phyloP scores from a whole-genome alignment of 2,113 vertebrate species.

The Prinia subflava region DNA sequence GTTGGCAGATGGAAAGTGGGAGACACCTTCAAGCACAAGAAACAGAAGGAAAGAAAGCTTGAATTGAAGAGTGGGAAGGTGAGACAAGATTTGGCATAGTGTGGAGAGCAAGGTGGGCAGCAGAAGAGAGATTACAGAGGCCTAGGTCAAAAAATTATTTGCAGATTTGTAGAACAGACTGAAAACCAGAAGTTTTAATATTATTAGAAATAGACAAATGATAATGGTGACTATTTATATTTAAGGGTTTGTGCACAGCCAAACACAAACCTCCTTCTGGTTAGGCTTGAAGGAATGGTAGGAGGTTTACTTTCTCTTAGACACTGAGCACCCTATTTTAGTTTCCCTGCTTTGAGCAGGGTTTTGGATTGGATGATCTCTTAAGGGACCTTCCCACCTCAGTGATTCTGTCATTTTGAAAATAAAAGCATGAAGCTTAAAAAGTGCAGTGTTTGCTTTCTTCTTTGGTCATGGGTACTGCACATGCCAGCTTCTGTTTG shows the following conservation, averaged over 20 bases:
- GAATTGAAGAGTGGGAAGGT: constrained; percentile 1
- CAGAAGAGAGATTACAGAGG: not conserved
- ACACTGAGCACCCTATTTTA: not conserved
- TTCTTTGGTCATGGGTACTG: not conserved
- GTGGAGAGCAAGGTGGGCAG: not conserved
- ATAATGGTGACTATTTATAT: not conserved
- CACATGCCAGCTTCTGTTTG: not conserved
- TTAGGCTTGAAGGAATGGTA: not conserved
- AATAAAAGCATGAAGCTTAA: not conserved
- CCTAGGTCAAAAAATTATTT: not conserved
- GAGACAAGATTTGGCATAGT: not conserved
- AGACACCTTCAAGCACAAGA: constrained; percentile 1
- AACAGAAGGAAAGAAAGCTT: not conserved
- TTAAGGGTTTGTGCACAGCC: not conserved
- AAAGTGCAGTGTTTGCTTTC: not conserved
- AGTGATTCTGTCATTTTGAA: not conserved
- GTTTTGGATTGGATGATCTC: not conserved
- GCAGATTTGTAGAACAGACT: not conserved
- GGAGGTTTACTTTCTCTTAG: not conserved
- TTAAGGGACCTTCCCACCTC: not conserved
- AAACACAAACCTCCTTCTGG: not conserved
- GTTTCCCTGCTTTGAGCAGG: not conserved
- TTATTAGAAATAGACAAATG: not conserved
- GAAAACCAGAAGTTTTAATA: not conserved
- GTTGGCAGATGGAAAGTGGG: constrained; percentile 49